These are phyloP conservation scores for Brachyopa scutellaris DNA, from an alignment of 2,888 invertebrate species.

Conservation along the genomic window DNA sequence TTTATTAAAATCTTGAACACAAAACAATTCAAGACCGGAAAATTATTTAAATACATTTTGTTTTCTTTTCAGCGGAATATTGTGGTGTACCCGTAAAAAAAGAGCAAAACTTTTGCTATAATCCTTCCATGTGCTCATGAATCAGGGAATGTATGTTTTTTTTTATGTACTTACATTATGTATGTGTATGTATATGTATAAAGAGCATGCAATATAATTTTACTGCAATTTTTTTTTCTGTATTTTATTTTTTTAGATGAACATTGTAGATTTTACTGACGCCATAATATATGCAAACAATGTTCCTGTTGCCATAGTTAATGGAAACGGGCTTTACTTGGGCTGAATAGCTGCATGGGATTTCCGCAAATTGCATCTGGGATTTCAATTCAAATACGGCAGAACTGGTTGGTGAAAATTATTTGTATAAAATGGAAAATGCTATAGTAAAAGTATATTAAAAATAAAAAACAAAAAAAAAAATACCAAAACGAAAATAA, in stretches of 20 bases:
- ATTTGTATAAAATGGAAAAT: slow-evolving; percentile 46
- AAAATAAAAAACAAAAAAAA: not conserved
- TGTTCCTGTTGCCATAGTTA: slow-evolving; percentile 42
- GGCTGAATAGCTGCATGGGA: slow-evolving; percentile 39
- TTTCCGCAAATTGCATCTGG: slow-evolving; percentile 52
- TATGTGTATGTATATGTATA: too few relatives aligned
- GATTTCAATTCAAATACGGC: slow-evolving; percentile 45
- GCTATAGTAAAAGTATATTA: too few relatives aligned
- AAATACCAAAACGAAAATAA: not conserved
- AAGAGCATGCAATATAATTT: slow-evolving; percentile 27
- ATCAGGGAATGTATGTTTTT: too few relatives aligned
- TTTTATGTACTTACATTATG: too few relatives aligned
- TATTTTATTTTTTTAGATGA: slow-evolving; percentile 4
- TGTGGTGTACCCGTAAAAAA: too few relatives aligned
- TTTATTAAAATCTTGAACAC: too few relatives aligned
- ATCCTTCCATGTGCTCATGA: too few relatives aligned
- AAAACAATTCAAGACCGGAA: too few relatives aligned
- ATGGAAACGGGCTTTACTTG: slow-evolving; percentile 52
- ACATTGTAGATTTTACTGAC: slow-evolving; percentile 19
- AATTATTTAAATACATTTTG: too few relatives aligned
- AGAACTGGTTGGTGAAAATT: slow-evolving; percentile 43
- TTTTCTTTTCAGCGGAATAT: too few relatives aligned
- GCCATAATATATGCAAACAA: slow-evolving; percentile 53
- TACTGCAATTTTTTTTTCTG: slow-evolving; percentile 1
- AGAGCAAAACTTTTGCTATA: too few relatives aligned